Evolutionary conservation across 1,140 invertebrate genomes (phyloP), one percentile per base, ranked within the genome.

Genomic region (Matsumurasca onukii): DNA sequence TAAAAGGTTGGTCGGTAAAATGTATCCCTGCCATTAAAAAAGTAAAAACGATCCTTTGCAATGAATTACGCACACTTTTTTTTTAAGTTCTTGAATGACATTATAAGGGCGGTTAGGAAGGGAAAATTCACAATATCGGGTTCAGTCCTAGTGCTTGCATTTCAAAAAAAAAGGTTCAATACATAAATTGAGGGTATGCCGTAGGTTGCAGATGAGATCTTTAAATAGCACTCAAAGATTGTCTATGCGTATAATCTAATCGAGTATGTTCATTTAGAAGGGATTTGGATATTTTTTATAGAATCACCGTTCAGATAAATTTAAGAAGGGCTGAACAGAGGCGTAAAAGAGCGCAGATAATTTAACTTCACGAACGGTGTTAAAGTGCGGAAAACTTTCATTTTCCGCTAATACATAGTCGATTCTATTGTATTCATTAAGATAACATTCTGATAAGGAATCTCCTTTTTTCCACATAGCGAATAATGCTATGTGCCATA

Each of bases 381-480:
- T 62, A 49, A 49, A 63, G 31, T 34, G 55, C n/a, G 22, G 25
- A 24, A 59, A 68, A 49, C 30, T 24, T 20, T 22, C 17, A 39
- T 57, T 68, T 24, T 51, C 30, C 57, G 39, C 57, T 34, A 57
- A 63, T 62, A 59, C 48, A 48, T 31, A 68, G 63, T 68, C 67
- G 57, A 59, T 63, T 68, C 67, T 68, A 68, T 68, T 68, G 67
- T 66, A 66, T 52, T 52, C 29, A 66, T 24, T 31, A 29, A 62
- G 34, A 62, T 59, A 57, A 57, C 34, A 57, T 30, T 61, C 34
- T 61, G 34, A 62, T 70, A 69, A 69, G 64, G 72, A 73, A 61
- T 71, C 69, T 73, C 70, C 72, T 48, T 72, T 70, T 52, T 72
- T 66, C 69, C 63, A 70, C 71, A 69, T 67, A 72, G 69, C 71